phyloP scores from a whole-genome alignment of 2,888 invertebrate species.

The Meiosimyza platycephala region DNA sequence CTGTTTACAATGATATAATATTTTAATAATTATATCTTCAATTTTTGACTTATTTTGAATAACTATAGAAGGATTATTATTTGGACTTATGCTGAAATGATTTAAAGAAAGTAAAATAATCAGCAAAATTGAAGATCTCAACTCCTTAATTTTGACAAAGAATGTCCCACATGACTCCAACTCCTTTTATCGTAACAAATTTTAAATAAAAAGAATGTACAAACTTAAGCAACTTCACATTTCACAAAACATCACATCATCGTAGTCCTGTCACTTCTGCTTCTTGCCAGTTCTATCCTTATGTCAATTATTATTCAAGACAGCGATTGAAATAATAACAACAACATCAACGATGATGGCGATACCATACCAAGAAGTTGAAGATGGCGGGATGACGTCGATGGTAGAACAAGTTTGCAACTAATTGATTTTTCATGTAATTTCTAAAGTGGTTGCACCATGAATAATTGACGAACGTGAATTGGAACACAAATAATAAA shows the following conservation, averaged over 20 bases:
- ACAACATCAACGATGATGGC: not conserved
- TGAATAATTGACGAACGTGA: constrained; percentile 36
- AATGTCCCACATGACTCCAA: too few species aligned
- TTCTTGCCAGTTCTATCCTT: not conserved
- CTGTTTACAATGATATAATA: too few species aligned
- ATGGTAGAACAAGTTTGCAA: constrained; percentile 22
- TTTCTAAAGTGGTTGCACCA: constrained; percentile 35
- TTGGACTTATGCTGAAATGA: too few species aligned
- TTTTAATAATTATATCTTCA: too few species aligned
- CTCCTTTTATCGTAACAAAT: too few species aligned
- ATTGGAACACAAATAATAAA: constrained; percentile 18
- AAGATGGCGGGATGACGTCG: constrained; percentile 5
- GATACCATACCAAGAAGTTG: not conserved
- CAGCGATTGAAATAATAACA: constrained; percentile 17
- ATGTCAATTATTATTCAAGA: constrained; percentile 33
- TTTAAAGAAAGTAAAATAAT: too few species aligned
- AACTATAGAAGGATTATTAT: too few species aligned
- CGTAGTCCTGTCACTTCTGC: not conserved
- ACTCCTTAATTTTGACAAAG: too few species aligned
- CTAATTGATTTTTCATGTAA: constrained; percentile 41
- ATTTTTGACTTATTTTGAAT: too few species aligned
- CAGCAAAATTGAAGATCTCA: too few species aligned
- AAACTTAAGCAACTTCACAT: not conserved
- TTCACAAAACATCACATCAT: constrained; percentile 2
- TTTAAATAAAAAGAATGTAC: not conserved